Base-by-base conservation (phyloP, 1,140 invertebrate genomes). In the Aplysia californica region DNA sequence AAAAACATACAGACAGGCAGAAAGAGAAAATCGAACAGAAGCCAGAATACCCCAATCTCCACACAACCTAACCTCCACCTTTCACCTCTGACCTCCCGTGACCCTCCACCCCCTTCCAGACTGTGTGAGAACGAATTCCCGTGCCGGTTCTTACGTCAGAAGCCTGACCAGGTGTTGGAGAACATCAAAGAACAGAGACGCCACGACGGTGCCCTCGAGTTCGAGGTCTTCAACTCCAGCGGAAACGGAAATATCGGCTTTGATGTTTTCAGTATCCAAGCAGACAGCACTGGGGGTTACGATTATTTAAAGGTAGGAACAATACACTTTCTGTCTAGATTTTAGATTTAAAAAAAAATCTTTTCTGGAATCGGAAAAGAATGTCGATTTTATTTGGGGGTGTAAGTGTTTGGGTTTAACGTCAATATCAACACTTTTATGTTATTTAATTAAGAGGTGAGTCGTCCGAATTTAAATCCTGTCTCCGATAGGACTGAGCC, bases 181-280 rank as follows among this genome's bases (percentile, higher is more conserved):
- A 23, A 61, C 5, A 70, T 69, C 33, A 58, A 50, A 36, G 23
- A 39, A 21, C 36, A 59, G 23, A 69, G n/a, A 10, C n/a, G 75
- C 1, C 35, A 39, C 10, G 65, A 69, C 23, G 39, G 23, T 0
- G 6, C 55, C 55, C n/a, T 59, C 18, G 44, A 68, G 59, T 18
- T 68, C n/a, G 29, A 61, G 6, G 71, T 87, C 3, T 87, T 87
- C 64, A 80, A 84, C 44, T 68, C 80, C 15, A 72, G 83, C 41
- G 79, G 86, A 29, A 87, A 87, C 75, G 86, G 86, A 15, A 79
- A 80, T 41, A 77, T 85, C 36, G 84, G 85, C 3, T 87, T 85
- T 68, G 75, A 77, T 18, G 78, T 87, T 31, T 82, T 80, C 31
- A 86, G 83, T 50, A 77, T 87, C 23, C 82, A 84, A 50, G n/a